Conservation (phyloP, 30 jellyfish, hydroid and myxozoan species). For the Chironex yamaguchii region DNA sequence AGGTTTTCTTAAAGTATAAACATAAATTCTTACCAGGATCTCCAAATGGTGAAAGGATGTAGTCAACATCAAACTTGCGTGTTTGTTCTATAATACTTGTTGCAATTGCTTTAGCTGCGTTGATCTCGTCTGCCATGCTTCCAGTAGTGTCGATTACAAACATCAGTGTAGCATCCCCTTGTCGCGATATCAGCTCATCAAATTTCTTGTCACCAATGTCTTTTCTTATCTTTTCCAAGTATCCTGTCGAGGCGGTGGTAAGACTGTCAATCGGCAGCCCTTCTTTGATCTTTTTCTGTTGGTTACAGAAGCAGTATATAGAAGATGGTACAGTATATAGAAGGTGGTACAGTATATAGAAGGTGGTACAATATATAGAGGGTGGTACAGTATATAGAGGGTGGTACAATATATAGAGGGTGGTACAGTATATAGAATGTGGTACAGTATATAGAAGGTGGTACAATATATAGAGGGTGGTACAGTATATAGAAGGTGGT, state of each 20-base stretch:
- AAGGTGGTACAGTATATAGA: too few relatives aligned
- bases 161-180: conserved; percentile 88
- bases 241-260: conserved; percentile 80
- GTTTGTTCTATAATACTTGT: conserved; percentile 61
- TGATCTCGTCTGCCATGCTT: conserved; percentile 78
- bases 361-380: too few relatives aligned
- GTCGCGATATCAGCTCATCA: conserved; percentile 71
- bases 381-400: too few relatives aligned
- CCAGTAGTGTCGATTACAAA: conserved; percentile 89
- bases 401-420: too few relatives aligned
- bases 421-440: too few relatives aligned
- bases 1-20: too few relatives aligned
- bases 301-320: too few relatives aligned
- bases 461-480: too few relatives aligned
- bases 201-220: conserved; percentile 77
- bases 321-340: too few relatives aligned
- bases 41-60: conserved; percentile 84
- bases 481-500: too few relatives aligned
- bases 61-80: conserved; percentile 75
- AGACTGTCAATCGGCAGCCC: conserved; percentile 83
- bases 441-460: too few relatives aligned
- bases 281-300: conserved; percentile 71
- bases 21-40: conserved; percentile 77
- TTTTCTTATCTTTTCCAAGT: conserved; percentile 59
- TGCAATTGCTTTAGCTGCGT: conserved; percentile 84